These are phyloP conservation scores for Aphis gossypii DNA, from an alignment of 1,140 invertebrate species.

Conservation along the genomic window DNA sequence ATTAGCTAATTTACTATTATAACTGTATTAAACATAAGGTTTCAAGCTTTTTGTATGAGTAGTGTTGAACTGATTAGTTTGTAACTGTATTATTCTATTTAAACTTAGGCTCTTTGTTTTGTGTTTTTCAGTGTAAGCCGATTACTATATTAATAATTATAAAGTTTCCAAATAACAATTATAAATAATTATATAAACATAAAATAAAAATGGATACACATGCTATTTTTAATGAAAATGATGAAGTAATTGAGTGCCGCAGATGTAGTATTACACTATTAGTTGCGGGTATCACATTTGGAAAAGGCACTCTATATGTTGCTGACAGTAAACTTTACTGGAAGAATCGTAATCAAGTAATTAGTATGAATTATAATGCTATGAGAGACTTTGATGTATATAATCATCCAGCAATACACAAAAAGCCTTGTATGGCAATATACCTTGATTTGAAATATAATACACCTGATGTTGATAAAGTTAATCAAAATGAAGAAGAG, in stretches of 20 bases:
- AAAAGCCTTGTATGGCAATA: slow-evolving; percentile 44
- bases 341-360: slow-evolving; percentile 42
- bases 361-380: slow-evolving; percentile 46
- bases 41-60: not conserved
- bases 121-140: slow-evolving; percentile 47
- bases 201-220: slow-evolving; percentile 34
- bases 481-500: not conserved
- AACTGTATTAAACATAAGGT: too few relatives aligned
- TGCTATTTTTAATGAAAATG: slow-evolving; percentile 41
- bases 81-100: slow-evolving; percentile 6
- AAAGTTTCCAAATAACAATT: not conserved
- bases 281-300: slow-evolving; percentile 28
- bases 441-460: slow-evolving; percentile 20
- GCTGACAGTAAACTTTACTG: slow-evolving; percentile 53
- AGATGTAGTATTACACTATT: slow-evolving; percentile 11
- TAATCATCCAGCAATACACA: slow-evolving; percentile 42
- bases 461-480: not conserved
- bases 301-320: slow-evolving; percentile 42
- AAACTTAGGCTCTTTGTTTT: slow-evolving; percentile 42
- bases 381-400: slow-evolving; percentile 43
- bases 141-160: slow-evolving; percentile 24
- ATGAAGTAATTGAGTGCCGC: slow-evolving; percentile 16
- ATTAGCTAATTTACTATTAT: not conserved
- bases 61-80: not conserved
- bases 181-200: not conserved